phyloP scores from a whole-genome alignment of 2,888 invertebrate genomes.

The Drosophila basisetae region DNA sequence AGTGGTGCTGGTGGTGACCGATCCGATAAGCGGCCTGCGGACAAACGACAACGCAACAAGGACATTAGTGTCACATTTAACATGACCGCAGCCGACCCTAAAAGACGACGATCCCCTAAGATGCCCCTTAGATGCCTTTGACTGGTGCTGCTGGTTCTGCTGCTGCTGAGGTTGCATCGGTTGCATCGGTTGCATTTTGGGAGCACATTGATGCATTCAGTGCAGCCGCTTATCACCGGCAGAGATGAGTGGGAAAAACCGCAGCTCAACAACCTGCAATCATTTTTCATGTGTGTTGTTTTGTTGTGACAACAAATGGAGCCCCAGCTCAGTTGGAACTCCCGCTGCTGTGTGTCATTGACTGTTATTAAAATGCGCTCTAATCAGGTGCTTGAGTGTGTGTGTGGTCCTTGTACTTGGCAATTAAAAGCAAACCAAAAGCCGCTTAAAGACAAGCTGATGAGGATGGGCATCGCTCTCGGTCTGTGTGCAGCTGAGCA shows the following conservation, averaged over 20 bases:
- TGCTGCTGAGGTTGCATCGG: slow-evolving; percentile 23
- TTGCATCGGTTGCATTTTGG: slow-evolving; percentile 59
- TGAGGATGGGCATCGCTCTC: slow-evolving; percentile 3
- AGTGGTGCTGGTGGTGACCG: slow-evolving; percentile 10
- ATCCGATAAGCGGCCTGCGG: slow-evolving; percentile 60
- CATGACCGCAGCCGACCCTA: slow-evolving; percentile 65
- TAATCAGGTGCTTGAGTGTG: slow-evolving; percentile 63
- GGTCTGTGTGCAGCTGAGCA: slow-evolving; percentile 1
- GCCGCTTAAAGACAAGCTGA: slow-evolving; percentile 64
- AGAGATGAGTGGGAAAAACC: slow-evolving; percentile 28
- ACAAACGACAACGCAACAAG: slow-evolving; percentile 73
- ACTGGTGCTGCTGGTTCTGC: slow-evolving; percentile 14
- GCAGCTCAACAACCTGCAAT: slow-evolving; percentile 32
- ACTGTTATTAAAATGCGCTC: slow-evolving; percentile 76
- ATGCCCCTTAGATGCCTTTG: slow-evolving; percentile 4
- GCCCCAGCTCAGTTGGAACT: slow-evolving; percentile 1
- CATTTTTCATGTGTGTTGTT: slow-evolving; percentile 60
- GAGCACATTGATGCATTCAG: slow-evolving; percentile 59
- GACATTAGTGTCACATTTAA: slow-evolving; percentile 79
- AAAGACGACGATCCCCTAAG: slow-evolving; percentile 1
- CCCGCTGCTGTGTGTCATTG: slow-evolving; percentile 47
- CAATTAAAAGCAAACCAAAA: slow-evolving; percentile 70
- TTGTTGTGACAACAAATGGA: slow-evolving; percentile 68
- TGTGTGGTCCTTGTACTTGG: slow-evolving; percentile 78
- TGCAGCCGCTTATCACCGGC: slow-evolving; percentile 42